Evolutionary conservation across 2,113 vertebrate species (phyloP), one percentile per base, ranked within the genome.

Genomic region (Procapra przewalskii): DNA sequence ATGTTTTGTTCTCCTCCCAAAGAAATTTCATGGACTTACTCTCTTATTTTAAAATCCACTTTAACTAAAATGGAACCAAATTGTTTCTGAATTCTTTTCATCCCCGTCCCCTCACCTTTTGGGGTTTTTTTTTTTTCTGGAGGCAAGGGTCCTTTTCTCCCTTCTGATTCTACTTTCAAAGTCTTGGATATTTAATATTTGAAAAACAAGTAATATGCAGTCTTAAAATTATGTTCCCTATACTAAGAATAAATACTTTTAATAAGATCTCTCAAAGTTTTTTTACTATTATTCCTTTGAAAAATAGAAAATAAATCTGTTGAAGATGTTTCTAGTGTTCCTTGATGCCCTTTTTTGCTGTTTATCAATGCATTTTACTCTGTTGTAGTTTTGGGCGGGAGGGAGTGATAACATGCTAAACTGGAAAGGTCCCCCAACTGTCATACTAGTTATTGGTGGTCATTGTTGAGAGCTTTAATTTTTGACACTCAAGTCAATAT

Each of bases 191-290:
- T 91, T 59, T 80, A 71, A 48, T 95, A 90, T 95, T 79, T 96
- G 11, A 91, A 95, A 95, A 94, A 43, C 21, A 82, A 96, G 23
- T 92, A 89, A 45, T 79, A 67, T 92, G 29, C 43, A 93, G 87
- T 91, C 83, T 92, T 97, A 59, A 96, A 94, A 93, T 95, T 96
- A 95, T 96, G 60, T 96, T 97, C 81, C 91, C 5, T 91, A 27
- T 96, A 54, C 16, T 92, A 92, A 89, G 82, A 98, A 93, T 97
- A 97, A 97, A 94, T 87, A 75, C 62, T 91, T 98, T 97, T 52
- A 92, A 75, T 95, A 93, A 91, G 71, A 5, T 93, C 25, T 91
- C 7, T 92, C 45, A 57, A 83, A 31, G 16, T 82, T 93, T 93
- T 92, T 11, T 81, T 90, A 80, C 62, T 93, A 27, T 59, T 77